phyloP scores from a whole-genome alignment of 1,140 invertebrate genomes.

The Sweltsa coloradensis region DNA sequence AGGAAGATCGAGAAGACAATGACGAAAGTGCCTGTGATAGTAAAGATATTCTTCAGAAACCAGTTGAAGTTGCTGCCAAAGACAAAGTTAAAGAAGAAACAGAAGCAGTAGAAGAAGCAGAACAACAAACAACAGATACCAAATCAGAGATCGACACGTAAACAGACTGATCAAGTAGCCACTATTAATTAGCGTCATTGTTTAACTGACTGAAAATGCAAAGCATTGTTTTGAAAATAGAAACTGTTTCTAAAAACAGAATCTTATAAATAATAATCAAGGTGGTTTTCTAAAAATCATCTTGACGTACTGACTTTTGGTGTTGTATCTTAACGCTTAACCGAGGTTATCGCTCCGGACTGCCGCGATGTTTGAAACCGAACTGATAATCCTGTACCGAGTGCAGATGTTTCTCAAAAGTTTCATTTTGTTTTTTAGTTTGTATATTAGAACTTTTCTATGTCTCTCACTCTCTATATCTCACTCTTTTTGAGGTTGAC shows the following conservation, averaged over 20 bases:
- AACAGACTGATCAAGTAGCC: constrained; percentile 11
- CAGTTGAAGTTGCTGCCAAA: constrained; percentile 10
- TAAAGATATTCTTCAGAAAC: constrained; percentile 6
- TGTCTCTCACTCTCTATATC: constrained; percentile 9
- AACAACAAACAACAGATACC: constrained; percentile 6
- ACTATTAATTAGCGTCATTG: constrained; percentile 10
- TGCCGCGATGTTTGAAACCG: too few relatives aligned
- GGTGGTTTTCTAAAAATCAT: constrained; percentile 11
- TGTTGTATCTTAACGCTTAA: too few relatives aligned
- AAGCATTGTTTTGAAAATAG: too few relatives aligned
- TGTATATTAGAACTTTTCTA: constrained; percentile 8
- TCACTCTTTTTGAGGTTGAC: constrained; percentile 12
- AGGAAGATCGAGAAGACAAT: too few relatives aligned
- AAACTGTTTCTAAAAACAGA: too few relatives aligned
- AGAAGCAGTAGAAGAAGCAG: constrained; percentile 5
- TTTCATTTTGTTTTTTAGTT: constrained; percentile 3
- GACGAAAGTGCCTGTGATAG: constrained; percentile 14
- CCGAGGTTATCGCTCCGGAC: too few relatives aligned
- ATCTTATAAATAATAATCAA: constrained; percentile 11
- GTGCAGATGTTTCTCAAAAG: too few relatives aligned
- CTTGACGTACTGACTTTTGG: constrained; percentile 14
- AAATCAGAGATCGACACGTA: constrained; percentile 12
- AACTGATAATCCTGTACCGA: too few relatives aligned
- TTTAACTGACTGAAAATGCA: too few relatives aligned
- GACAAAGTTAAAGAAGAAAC: constrained; percentile 9